Evolutionary conservation across 2,113 vertebrate genomes (phyloP).

Genomic region (Phoenicopterus ruber): DNA sequence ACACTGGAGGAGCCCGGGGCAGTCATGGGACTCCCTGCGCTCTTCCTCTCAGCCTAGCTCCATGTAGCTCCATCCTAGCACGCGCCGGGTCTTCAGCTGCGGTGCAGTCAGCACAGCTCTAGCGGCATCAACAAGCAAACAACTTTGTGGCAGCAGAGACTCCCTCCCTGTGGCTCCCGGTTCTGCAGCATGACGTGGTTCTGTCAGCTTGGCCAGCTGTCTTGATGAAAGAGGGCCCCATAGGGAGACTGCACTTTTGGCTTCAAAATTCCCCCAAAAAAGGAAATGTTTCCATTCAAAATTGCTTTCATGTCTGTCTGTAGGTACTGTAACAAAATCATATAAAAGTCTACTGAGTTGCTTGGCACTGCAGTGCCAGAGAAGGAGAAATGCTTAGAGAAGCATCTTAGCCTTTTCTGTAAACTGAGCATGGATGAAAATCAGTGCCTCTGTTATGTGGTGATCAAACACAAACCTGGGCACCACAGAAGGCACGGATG

Average conservation of each 20-base stretch:
- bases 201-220: neutral
- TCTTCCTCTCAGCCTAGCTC: neutral
- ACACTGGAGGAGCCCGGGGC: accelerated
- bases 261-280: neutral
- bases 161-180: neutral
- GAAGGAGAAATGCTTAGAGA: neutral
- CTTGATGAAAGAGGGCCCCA: neutral
- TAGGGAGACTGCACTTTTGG: neutral
- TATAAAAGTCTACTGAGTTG: neutral
- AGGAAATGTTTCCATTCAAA: neutral
- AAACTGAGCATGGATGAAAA: neutral
- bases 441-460: neutral
- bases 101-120: neutral
- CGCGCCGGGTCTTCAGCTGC: neutral
- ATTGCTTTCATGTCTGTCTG: neutral
- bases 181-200: neutral
- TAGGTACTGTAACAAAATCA: neutral
- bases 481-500: neutral
- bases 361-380: neutral
- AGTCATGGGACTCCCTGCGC: neutral
- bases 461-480: neutral
- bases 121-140: neutral
- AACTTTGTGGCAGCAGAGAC: neutral
- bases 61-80: neutral
- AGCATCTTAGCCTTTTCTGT: neutral